Evolutionary conservation across 2,888 invertebrate genomes (phyloP), one percentile per base, ranked within the genome.

Genomic region (Stratiomys singularior): DNA sequence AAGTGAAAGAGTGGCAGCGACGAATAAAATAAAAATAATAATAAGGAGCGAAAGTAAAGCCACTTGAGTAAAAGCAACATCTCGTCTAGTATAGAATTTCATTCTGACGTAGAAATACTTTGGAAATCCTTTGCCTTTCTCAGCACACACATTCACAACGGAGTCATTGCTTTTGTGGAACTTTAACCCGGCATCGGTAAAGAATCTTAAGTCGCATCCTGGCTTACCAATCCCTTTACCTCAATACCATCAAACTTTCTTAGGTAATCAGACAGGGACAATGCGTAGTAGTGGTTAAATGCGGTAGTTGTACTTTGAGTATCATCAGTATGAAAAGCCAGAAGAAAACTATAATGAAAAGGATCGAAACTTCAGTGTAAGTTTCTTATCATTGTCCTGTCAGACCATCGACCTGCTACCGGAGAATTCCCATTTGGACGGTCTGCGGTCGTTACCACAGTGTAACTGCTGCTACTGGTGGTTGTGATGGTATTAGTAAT

Each of bases 351-450:
- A 28, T 21, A 15, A 64, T 64, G 28, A 30, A 64, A 64, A 5
- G 64, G 18, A 28, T 64, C 15, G 30, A 64, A 28, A 64, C 28
- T 30, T 5, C 15, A 28, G 71, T 71, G 15, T 71, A 71, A 71
- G 71, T 71, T 71, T 52, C 71, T 71, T 71, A 71, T 71, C 71
- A 52, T 52, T 47, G 71, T 71, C 71, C 46, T 47, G 71, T 71
- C 71, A 71, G 71, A 52, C 71, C 46, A 71, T 47, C 21, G 27
- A 64, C 15, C n/a, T 27, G 2, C 64, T 4, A 4, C 23, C 23
- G 18, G 25, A 5, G 52, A 9, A 18, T 52, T 60, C 23, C 15
- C 25, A 60, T 60, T 25, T 60, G 21, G 23, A 4, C 25, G 4
- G 18, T 23, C 1, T 60, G 60, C 7, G 21, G 9, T 23, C 13